A percentile compares a stretch with the other conserved stretches of the same genome.
Evolutionary conservation across 2,888 invertebrate genomes (phyloP).

Genomic region (Hyppa rectilinea): DNA sequence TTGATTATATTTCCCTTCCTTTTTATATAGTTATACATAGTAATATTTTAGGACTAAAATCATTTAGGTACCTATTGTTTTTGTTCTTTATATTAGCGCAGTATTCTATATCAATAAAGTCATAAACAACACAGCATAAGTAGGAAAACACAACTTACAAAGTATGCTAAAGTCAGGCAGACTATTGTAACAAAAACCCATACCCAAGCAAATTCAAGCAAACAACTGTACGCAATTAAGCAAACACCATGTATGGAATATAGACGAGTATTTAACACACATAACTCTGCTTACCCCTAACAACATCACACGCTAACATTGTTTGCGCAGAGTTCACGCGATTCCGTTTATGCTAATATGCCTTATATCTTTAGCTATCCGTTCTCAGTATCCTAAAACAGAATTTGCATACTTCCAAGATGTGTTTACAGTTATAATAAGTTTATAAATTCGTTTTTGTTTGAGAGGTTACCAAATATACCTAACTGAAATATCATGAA

Average conservation of each 20-base stretch:
- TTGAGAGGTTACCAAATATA: background rate
- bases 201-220: background rate
- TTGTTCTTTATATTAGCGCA: too few relatives aligned
- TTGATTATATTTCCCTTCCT: too few relatives aligned
- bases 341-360: slow-evolving; percentile 63
- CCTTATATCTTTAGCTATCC: slow-evolving; percentile 58
- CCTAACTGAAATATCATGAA: too few relatives aligned
- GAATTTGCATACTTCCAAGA: slow-evolving; percentile 61
- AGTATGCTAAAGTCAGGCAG: background rate
- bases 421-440: slow-evolving; percentile 52
- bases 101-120: too few relatives aligned
- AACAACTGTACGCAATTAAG: slow-evolving; percentile 27
- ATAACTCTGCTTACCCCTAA: slow-evolving; percentile 44
- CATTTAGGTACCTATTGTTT: too few relatives aligned
- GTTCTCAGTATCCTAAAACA: slow-evolving; percentile 50
- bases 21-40: too few relatives aligned
- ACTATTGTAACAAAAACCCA: slow-evolving; percentile 11
- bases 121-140: too few relatives aligned
- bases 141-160: background rate
- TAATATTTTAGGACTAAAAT: too few relatives aligned
- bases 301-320: slow-evolving; percentile 53
- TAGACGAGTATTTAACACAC: slow-evolving; percentile 49
- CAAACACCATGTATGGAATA: slow-evolving; percentile 42
- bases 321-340: slow-evolving; percentile 58
- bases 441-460: slow-evolving; percentile 29